Evolutionary conservation across 2,888 invertebrate species (phyloP), one percentile per base, ranked within the genome.

Genomic region (Ypsolopha sequella): DNA sequence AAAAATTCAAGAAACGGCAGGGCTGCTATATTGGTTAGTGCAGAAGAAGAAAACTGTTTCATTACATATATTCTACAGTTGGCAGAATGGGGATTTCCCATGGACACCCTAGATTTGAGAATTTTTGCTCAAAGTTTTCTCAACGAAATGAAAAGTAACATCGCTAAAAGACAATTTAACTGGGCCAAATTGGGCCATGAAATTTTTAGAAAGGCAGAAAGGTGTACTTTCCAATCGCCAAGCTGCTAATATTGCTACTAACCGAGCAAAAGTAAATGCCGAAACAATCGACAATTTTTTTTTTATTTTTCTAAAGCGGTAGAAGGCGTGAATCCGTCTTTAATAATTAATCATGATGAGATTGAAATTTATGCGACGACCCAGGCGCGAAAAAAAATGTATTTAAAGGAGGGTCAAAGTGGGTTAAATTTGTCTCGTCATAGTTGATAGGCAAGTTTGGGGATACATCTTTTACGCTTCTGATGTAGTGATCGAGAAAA

Each of bases 261-360:
- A 14, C 14, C 8, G 7, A 10, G 44, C 14, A 44, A 10, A 14
- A 24, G 44, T 44, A 7, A 24, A 9, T 10, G 14, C 14, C 10
- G 44, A 44, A 8, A 44, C 24, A 24, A 44, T 33, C 7, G 44
- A 44, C 14, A 14, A 10, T 33, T 24, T 24, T 44, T 14, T 10
- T 7, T 8, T 9, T 10, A 44, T 24, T 24, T 44, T 24, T 6
- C 14, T 0, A 44, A 24, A 24, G 14, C 24, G 10, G 24, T 44
- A 14, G 33, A 44, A 24, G 44, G 44, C 14, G 44, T 44, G 10
- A 14, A 14, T 24, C 24, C 24, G 24, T 44, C 14, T 10, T 41
- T 41, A 41, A 41, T 49, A 14, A 41, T 49, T 35, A 48, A 48
- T 33, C 41, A 49, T 35, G 24, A 49, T 33, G 49, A 49, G 41